A percentile compares a stretch with the other conserved stretches of the same genome.
These are phyloP conservation scores for Epinotia ramella DNA, from an alignment of 2,888 invertebrate species.

Conservation along the genomic window DNA sequence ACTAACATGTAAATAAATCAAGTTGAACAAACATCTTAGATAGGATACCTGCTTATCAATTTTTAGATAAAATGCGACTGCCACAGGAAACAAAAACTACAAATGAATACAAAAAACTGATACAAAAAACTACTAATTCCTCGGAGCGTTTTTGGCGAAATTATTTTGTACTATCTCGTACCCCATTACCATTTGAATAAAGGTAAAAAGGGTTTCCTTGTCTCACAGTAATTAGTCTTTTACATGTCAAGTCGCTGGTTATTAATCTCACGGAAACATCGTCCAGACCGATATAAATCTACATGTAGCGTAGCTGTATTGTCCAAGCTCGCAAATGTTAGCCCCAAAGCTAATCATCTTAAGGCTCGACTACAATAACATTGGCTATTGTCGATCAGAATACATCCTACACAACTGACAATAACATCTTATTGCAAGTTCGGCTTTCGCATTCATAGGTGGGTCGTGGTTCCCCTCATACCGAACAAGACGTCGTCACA, in stretches of 20 bases:
- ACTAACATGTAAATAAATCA: background rate
- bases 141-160: slow-evolving; percentile 5
- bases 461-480: slow-evolving; percentile 58
- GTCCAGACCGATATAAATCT: slow-evolving; percentile 31
- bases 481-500: slow-evolving; percentile 66
- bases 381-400: slow-evolving; percentile 57
- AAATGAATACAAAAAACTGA: no score
- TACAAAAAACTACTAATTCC: background rate
- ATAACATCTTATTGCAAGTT: slow-evolving; percentile 71
- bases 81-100: background rate
- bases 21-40: no score
- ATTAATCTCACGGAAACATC: slow-evolving; percentile 33
- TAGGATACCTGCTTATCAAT: background rate
- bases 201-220: slow-evolving; percentile 32
- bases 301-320: slow-evolving; percentile 22
- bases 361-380: slow-evolving; percentile 32
- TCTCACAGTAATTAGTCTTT: slow-evolving; percentile 37
- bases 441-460: slow-evolving; percentile 62
- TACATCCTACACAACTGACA: slow-evolving; percentile 67
- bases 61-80: background rate
- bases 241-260: slow-evolving; percentile 32
- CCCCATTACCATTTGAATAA: slow-evolving; percentile 16
- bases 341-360: slow-evolving; percentile 39
- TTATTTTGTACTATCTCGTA: slow-evolving; percentile 13
- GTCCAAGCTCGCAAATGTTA: slow-evolving; percentile 29